Evolutionary conservation across 2,113 vertebrate species (phyloP).

Genomic region (Cavia aperea): DNA sequence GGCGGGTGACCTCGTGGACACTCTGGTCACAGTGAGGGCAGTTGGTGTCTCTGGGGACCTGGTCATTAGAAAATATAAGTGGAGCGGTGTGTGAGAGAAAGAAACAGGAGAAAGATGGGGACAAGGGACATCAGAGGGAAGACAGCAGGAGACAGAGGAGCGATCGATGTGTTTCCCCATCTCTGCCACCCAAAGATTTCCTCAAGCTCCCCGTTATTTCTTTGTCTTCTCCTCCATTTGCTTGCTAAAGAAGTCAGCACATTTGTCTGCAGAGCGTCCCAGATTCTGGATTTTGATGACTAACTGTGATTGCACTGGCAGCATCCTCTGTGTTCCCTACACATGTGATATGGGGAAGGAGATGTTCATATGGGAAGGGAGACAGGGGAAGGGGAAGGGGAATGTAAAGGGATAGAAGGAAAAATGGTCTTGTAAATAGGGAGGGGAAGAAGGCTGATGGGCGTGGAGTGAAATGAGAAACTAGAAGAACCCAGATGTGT

Average conservation of each 20-base stretch:
- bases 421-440: not conserved
- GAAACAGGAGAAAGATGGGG: rapidly evolving
- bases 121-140: not conserved
- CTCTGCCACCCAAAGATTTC: not conserved
- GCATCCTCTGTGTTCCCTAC: not conserved
- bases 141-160: not conserved
- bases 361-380: not conserved
- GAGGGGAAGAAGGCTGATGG: not conserved
- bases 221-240: not conserved
- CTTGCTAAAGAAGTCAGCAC: not conserved
- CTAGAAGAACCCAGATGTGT: not conserved
- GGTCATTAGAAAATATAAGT: not conserved
- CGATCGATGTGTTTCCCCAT: not conserved
- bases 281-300: not conserved
- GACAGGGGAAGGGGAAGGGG: not conserved
- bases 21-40: not conserved
- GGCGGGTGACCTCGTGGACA: not conserved
- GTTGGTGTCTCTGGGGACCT: not conserved
- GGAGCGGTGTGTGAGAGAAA: no score
- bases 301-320: not conserved
- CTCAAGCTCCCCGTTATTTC: not conserved
- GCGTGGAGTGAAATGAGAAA: not conserved
- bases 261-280: not conserved
- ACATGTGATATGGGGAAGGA: not conserved
- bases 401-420: not conserved